Conservation (phyloP, 2,888 invertebrate species). For the Zootermopsis nevadensis region DNA sequence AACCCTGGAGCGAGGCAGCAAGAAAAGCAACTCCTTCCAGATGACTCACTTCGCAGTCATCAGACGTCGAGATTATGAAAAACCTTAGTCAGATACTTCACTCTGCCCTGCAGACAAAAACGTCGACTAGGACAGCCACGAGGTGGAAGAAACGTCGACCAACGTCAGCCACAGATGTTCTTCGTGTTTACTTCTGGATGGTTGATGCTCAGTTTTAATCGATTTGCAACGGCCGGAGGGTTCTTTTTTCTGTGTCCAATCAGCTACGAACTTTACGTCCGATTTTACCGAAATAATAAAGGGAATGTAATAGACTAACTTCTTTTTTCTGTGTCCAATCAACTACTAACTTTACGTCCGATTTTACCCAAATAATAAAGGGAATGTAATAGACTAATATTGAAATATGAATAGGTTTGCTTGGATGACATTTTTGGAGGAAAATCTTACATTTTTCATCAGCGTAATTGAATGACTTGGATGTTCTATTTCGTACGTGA, state of each 20-base stretch:
- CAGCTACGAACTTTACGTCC: not conserved
- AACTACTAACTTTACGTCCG: no score
- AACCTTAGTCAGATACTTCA: constrained; percentile 57
- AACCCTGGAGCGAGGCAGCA: constrained; percentile 82
- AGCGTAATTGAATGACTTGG: no score
- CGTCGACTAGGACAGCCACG: not conserved
- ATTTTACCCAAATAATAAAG: no score
- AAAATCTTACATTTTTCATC: no score
- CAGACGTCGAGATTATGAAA: constrained; percentile 79
- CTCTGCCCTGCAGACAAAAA: not conserved
- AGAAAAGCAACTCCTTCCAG: constrained; percentile 81
- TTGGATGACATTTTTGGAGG: no score
- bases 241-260: not conserved
- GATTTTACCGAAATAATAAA: no score
- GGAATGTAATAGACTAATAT: no score
- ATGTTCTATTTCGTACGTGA: no score
- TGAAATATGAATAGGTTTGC: no score
- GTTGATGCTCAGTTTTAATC: not conserved
- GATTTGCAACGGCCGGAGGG: not conserved
- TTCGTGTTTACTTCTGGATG: constrained; percentile 1
- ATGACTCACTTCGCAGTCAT: constrained; percentile 90
- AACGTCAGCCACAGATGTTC: not conserved
- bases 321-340: no score
- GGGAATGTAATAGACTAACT: no score
- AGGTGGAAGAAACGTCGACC: not conserved